Conservation (phyloP, 1,140 invertebrate species). For the Drosophila erecta region DNA sequence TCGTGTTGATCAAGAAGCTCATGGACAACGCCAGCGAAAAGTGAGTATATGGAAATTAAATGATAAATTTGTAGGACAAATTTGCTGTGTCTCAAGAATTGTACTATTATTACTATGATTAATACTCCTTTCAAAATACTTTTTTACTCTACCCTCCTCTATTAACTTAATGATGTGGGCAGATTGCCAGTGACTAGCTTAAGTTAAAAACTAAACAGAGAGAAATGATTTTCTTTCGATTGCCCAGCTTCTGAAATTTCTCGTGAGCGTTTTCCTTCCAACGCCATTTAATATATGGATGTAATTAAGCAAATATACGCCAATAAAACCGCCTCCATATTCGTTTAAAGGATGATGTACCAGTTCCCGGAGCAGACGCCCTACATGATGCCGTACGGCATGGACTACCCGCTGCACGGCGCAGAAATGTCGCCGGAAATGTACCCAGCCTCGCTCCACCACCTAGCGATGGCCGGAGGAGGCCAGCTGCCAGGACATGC, state of each 20-base stretch:
- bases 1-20: conserved; percentile 87
- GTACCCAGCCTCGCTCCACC: conserved; percentile 59
- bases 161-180: no score
- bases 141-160: no score
- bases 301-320: no score
- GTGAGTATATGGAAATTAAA: conserved; percentile 32
- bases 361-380: conserved; percentile 81
- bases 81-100: not conserved
- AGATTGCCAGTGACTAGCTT: no score
- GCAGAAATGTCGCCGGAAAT: conserved; percentile 65
- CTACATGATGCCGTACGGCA: conserved; percentile 83
- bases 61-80: not conserved
- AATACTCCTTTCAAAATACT: no score
- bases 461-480: conserved; percentile 58
- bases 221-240: no score
- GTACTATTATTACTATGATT: no score
- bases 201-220: no score
- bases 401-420: conserved; percentile 76
- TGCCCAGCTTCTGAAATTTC: no score
- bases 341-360: conserved; percentile 71
- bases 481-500: conserved; percentile 60
- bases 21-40: conserved; percentile 85
- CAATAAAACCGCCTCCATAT: not conserved
- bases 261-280: no score
- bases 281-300: no score